Evolutionary conservation across 2,888 invertebrate species (phyloP), one percentile per base, ranked within the genome.

Genomic region (Apodemia hepburni): DNA sequence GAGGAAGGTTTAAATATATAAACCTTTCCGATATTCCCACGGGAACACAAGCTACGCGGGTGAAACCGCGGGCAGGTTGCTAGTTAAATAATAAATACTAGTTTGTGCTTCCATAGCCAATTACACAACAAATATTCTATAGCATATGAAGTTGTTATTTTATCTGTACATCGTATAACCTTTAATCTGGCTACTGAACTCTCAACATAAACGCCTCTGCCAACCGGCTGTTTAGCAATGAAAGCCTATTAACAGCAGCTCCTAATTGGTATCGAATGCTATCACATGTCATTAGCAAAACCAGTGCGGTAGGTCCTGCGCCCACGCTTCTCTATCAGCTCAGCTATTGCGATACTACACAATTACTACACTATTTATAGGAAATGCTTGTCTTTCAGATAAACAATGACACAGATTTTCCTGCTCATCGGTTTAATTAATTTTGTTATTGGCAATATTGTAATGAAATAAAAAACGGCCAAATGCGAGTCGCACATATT

Each of bases 251-350:
- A 68, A 64, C 65, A 61, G 51, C 27, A 47, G 60, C 49, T 64
- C 65, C 62, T 68, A 65, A 65, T 66, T 66, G 67, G 63, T 63
- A 67, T 68, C 27, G 62, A 67, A 66, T 69, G 61, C 58, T 65
- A 69, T 66, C 69, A 59, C 62, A 59, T 65, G 64, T 65, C 66
- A 66, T 68, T 69, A 67, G 65, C 65, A 60, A 61, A 65, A 65
- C 61, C 61, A 60, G 60, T 61, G 65, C 60, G 62, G 59, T 66
- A 59, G 66, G 64, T 62, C 64, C 59, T n/a, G 33, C 42, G 49
- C 67, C 65, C 65, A 67, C 67, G 63, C 67, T 59, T 57, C 17
- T 49, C 57, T 18, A 51, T 51, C 51, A 22, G 22, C 51, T 57
- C 38, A 29, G 22, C 33, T 18, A 47, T 33, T 45, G 42, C 58